Conservation (phyloP, 2,888 invertebrate genomes). For the Yponomeuta plumbellus region DNA sequence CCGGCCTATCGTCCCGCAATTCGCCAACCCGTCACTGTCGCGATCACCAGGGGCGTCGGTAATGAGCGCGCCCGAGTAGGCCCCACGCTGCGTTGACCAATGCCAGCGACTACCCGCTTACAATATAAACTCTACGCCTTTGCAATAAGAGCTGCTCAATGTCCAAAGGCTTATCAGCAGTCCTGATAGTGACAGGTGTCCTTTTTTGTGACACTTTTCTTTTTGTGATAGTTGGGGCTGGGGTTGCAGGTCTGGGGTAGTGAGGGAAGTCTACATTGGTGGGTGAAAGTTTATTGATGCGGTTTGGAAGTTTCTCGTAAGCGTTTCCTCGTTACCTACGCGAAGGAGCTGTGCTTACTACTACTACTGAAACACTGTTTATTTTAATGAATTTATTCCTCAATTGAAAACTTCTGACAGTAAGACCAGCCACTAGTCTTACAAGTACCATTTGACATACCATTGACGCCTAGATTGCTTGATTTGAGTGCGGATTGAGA, state of each 20-base stretch:
- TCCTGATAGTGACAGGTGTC: not conserved
- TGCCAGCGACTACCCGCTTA: not conserved
- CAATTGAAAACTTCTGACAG: too few relatives aligned
- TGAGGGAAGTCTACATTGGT: not conserved
- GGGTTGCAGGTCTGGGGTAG: not conserved
- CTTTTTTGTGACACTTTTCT: slow-evolving; percentile 1
- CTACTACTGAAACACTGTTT: too few relatives aligned
- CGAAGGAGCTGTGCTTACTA: too few relatives aligned
- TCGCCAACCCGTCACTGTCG: not conserved
- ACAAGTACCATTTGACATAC: too few relatives aligned
- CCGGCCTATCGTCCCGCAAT: not conserved
- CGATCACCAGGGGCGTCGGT: not conserved
- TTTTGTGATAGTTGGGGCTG: not conserved
- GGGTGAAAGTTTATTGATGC: not conserved
- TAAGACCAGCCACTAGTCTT: too few relatives aligned
- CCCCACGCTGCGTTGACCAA: not conserved
- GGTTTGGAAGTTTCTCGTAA: not conserved
- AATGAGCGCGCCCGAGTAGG: not conserved
- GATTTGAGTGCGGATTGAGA: too few relatives aligned
- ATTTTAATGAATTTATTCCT: too few relatives aligned
- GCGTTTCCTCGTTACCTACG: not conserved
- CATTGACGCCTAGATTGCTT: too few relatives aligned
- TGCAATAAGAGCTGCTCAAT: too few relatives aligned
- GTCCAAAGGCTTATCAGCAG: not conserved
- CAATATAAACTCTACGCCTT: too few relatives aligned